Evolutionary conservation across 2,888 invertebrate genomes (phyloP).

Genomic region (Ectemnius cavifrons): DNA sequence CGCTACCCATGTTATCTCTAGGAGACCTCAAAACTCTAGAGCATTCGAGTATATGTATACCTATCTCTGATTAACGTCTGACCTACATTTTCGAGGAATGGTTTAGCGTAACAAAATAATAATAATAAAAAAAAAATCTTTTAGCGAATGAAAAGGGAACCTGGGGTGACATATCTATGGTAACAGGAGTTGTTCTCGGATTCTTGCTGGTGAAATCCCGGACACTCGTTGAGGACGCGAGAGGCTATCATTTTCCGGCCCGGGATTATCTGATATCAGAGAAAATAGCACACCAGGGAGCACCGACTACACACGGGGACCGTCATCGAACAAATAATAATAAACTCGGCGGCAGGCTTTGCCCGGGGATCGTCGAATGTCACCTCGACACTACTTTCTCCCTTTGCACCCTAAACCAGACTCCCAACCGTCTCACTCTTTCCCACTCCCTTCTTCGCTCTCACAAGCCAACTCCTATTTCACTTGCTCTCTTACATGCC

Average conservation of each 20-base stretch:
- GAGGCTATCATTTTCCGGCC: slow-evolving; percentile 17
- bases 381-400: neutral
- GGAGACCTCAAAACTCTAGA: too few species aligned
- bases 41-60: too few species aligned
- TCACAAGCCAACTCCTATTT: neutral
- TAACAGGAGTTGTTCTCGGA: neutral
- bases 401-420: neutral
- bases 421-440: too few species aligned
- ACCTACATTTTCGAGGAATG: too few species aligned
- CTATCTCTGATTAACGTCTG: too few species aligned
- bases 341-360: slow-evolving; percentile 60
- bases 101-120: too few species aligned
- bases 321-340: slow-evolving; percentile 66
- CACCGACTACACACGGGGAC: slow-evolving; percentile 51
- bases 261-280: slow-evolving; percentile 71
- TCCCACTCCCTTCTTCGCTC: too few species aligned
- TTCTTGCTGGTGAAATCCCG: slow-evolving; percentile 20
- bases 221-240: slow-evolving; percentile 3
- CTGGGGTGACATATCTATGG: neutral
- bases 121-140: too few species aligned
- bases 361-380: slow-evolving; percentile 32
- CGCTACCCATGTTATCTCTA: too few species aligned
- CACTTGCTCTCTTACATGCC: neutral
- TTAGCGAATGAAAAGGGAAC: too few species aligned
- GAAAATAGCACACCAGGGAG: slow-evolving; percentile 61